Evolutionary conservation across 2,888 invertebrate species (phyloP).

Genomic region (Deilephila porcellus): DNA sequence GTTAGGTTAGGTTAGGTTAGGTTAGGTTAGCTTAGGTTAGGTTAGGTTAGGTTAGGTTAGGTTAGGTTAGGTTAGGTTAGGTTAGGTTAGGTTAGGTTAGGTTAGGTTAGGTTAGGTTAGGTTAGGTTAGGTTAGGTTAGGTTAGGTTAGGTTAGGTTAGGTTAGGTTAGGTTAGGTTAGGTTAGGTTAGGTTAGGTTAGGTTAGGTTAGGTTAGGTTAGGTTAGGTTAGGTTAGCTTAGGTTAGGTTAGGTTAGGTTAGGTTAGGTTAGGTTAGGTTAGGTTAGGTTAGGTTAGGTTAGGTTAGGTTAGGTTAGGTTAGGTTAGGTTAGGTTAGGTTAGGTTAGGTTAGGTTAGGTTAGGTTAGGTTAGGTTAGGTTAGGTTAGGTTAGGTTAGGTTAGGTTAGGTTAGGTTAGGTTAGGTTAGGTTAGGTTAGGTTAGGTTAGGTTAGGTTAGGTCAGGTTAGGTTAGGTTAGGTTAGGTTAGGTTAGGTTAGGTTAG

Average conservation of each 20-base stretch:
- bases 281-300: conserved; percentile 40
- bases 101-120: no score
- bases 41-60: no score
- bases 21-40: conserved; percentile 39
- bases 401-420: no score
- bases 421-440: conserved; percentile 30
- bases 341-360: conserved; percentile 46
- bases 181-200: conserved; percentile 41
- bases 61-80: conserved; percentile 37
- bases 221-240: conserved; percentile 23
- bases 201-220: no score
- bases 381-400: background rate
- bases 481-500: conserved; percentile 43
- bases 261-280: conserved; percentile 15
- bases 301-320: conserved; percentile 42
- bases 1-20: conserved; percentile 6
- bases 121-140: no score
- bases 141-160: conserved; percentile 39
- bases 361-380: no score
- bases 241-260: conserved; percentile 8
- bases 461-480: conserved; percentile 41
- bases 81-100: conserved; percentile 42
- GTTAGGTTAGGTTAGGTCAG: conserved; percentile 37
- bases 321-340: conserved; percentile 45
- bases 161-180: no score